These are phyloP conservation scores for Neostethus bicornis DNA, from an alignment of 2,797 vertebrate genomes.

Conservation along the genomic window DNA sequence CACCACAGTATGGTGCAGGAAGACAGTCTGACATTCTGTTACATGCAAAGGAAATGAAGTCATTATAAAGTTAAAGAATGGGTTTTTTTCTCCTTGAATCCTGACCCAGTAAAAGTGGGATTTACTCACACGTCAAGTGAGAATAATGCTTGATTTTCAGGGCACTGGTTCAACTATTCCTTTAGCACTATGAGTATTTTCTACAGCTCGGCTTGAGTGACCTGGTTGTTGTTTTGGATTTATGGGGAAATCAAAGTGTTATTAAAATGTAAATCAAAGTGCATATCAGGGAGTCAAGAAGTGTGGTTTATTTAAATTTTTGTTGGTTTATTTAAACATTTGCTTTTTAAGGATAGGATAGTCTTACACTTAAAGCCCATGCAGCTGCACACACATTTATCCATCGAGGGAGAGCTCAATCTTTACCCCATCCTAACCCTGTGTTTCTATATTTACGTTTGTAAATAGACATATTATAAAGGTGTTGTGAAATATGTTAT, in stretches of 20 bases:
- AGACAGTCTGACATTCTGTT: slow-evolving; percentile 32
- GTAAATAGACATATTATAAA: too few relatives aligned
- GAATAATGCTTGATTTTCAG: slow-evolving; percentile 26
- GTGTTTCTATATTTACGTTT: too few relatives aligned
- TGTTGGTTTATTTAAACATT: slow-evolving; percentile 62
- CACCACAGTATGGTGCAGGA: slow-evolving; percentile 35
- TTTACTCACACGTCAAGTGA: slow-evolving; percentile 46
- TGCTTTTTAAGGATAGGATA: slow-evolving; percentile 38
- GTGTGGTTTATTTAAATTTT: slow-evolving; percentile 59
- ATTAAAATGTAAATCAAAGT: slow-evolving; percentile 58
- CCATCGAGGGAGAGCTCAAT: too few relatives aligned
- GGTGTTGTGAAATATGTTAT: too few relatives aligned
- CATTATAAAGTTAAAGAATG: slow-evolving; percentile 51
- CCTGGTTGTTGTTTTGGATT: slow-evolving; percentile 63
- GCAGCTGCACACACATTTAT: slow-evolving; percentile 14
- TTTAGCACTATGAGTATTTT: slow-evolving; percentile 36
- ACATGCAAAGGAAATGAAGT: slow-evolving; percentile 56
- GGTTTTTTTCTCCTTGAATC: slow-evolving; percentile 30
- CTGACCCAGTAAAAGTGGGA: slow-evolving; percentile 18
- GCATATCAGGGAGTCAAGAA: slow-evolving; percentile 48
- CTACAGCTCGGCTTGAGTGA: slow-evolving; percentile 44
- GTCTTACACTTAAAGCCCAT: background rate
- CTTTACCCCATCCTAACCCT: too few relatives aligned
- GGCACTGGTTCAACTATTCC: slow-evolving; percentile 39
- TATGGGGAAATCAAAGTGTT: slow-evolving; percentile 61